A percentile compares a stretch with the other conserved stretches of the same genome.
Evolutionary conservation across 2,113 vertebrate species (phyloP).

Genomic region (Pygoscelis antarcticus): DNA sequence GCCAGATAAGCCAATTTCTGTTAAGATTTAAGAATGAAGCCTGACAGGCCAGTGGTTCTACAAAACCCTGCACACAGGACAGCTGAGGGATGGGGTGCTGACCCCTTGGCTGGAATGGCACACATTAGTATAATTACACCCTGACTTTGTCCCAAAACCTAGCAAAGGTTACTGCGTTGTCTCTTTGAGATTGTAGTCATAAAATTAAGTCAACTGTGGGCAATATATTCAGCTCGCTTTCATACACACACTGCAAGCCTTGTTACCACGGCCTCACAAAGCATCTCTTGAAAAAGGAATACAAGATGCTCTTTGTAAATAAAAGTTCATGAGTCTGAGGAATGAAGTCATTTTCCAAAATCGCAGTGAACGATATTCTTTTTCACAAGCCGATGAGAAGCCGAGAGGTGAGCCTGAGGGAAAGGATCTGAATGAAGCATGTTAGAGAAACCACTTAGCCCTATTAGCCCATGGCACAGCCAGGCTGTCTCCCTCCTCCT

Average conservation of each 20-base stretch:
- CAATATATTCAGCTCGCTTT: slow-evolving; percentile 48
- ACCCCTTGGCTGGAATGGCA: not conserved
- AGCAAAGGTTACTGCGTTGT: slow-evolving; percentile 46
- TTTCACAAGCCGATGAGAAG: slow-evolving; percentile 2
- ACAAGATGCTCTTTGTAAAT: slow-evolving; percentile 86
- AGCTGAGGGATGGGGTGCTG: not conserved
- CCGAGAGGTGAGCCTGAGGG: slow-evolving; percentile 36
- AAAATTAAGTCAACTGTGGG: slow-evolving; percentile 62
- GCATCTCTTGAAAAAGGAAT: slow-evolving; percentile 80
- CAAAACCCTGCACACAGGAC: not conserved
- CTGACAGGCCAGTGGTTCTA: not conserved
- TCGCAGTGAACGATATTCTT: slow-evolving; percentile 65
- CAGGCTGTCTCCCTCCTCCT: slow-evolving; percentile 1
- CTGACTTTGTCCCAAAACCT: not conserved
- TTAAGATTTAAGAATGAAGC: not conserved
- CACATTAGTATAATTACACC: not conserved
- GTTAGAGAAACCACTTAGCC: slow-evolving; percentile 16
- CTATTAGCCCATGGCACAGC: slow-evolving; percentile 3
- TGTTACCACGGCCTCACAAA: slow-evolving; percentile 79
- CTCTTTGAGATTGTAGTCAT: slow-evolving; percentile 39
- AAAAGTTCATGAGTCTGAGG: slow-evolving; percentile 79
- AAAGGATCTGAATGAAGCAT: slow-evolving; percentile 26
- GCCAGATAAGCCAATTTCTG: rapidly evolving
- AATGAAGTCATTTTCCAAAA: slow-evolving; percentile 79
- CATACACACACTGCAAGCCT: slow-evolving; percentile 77